These are phyloP conservation scores for Conomelus anceps DNA, from an alignment of 2,888 invertebrate genomes.

Conservation along the genomic window DNA sequence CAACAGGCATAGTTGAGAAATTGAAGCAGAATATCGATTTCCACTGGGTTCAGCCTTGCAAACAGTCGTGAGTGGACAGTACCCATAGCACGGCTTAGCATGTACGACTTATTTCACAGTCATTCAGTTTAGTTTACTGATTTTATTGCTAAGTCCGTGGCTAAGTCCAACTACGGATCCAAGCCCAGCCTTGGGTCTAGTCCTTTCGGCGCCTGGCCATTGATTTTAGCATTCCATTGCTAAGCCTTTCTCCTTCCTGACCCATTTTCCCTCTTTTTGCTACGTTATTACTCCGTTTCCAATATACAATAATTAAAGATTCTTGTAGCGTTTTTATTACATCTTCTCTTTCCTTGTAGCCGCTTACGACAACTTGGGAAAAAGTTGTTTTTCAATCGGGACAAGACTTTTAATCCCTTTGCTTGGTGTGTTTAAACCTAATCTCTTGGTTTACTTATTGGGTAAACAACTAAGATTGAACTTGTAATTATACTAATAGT, in stretches of 20 bases:
- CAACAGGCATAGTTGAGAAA: background rate
- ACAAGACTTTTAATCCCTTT: background rate
- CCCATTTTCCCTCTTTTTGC: background rate
- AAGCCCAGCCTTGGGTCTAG: background rate
- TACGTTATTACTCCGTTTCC: background rate
- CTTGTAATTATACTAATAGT: too few species aligned
- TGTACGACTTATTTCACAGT: background rate
- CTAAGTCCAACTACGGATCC: background rate
- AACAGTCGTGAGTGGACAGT: background rate
- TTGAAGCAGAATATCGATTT: background rate
- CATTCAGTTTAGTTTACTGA: background rate
- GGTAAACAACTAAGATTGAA: too few species aligned
- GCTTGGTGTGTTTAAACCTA: background rate
- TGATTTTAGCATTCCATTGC: background rate
- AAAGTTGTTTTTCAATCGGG: background rate
- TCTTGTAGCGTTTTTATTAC: background rate
- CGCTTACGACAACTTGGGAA: background rate
- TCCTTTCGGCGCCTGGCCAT: background rate
- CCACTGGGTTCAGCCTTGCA: background rate
- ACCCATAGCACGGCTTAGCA: background rate
- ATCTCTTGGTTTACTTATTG: too few species aligned
- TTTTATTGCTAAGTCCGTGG: background rate
- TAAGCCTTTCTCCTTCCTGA: background rate
- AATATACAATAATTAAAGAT: background rate
- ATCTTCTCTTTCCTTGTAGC: background rate